Base-by-base conservation (phyloP, 2,888 invertebrate genomes). In the Pediacus dermestoides region DNA sequence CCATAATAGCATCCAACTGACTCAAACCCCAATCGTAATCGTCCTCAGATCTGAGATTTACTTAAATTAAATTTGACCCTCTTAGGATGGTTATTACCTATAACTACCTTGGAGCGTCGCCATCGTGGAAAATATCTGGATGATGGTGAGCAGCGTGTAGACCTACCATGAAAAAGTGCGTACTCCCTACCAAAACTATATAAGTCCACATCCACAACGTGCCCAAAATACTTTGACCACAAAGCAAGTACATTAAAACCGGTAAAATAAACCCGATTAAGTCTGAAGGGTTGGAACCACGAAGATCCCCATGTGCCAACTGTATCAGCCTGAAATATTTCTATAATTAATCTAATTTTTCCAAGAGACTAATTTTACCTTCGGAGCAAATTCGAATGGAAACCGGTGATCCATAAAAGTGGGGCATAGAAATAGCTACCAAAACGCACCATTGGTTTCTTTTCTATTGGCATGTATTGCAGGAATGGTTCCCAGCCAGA, bases 111-210 rank as follows among this genome's bases (percentile, higher is more conserved):
- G 31, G 9, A 15, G 31, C 14, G 61, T 90, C 89, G 1, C 88
- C 88, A 55, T 87, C 87, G 60, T 88, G 88, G 58, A 83, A 83
- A 41, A 88, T 82, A 16, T 78, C 78, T 1, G 88, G 86, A 61
- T 88, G 85, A 59, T 88, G 88, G 70, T 89, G 88, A 1, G 81
- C 86, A 1, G 85, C 86, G 59, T 80, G 84, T 1, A 84, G 60
- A 2, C 81, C 87, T 39, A 85, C 78, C 1, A 76, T 54, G 8
- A 68, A 71, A 57, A 88, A 85, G 0, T 76, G 51, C 26, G 80
- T 74, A 49, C 85, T 82, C 2, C 72, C 72, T 12, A 76, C 61
- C 9, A 81, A 74, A 47, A 74, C 62, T 0, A 78, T 46, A 78
- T 82, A 85, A 0, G 76, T 42, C 82, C 83, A 87, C 50, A 70